A percentile compares a stretch with the other conserved stretches of the same genome.
Evolutionary conservation across 2,797 vertebrate species (phyloP).

Genomic region (Neomorphus geoffroyi): DNA sequence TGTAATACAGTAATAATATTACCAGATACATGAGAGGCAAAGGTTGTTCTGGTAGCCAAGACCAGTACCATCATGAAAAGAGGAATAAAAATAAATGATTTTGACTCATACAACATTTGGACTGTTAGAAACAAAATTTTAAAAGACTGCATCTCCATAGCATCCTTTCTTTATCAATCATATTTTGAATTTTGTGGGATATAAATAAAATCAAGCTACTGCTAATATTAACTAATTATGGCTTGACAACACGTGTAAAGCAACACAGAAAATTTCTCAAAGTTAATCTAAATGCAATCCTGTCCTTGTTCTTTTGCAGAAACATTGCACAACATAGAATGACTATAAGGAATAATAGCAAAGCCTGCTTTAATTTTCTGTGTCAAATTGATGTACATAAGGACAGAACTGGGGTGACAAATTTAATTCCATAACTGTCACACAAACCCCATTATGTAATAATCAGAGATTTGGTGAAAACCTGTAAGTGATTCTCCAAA

Average conservation of each 20-base stretch:
- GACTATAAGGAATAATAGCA: background rate
- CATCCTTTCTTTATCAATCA: background rate
- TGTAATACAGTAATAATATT: background rate
- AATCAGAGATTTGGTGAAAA: background rate
- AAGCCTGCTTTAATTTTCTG: background rate
- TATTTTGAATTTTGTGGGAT: background rate
- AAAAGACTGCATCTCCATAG: background rate
- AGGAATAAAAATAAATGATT: background rate
- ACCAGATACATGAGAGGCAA: background rate
- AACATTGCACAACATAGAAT: background rate
- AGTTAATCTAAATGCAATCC: background rate
- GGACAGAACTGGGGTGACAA: background rate
- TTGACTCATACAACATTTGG: background rate
- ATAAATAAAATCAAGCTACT: background rate
- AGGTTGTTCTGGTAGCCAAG: background rate
- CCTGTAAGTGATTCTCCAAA: background rate
- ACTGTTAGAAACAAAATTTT: background rate
- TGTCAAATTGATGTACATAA: background rate
- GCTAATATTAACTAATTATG: background rate
- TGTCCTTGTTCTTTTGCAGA: background rate
- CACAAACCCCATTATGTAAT: rapidly evolving
- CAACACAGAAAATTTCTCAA: background rate
- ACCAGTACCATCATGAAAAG: background rate
- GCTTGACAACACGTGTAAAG: background rate
- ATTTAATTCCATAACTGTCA: background rate